A percentile compares a stretch with the other conserved stretches of the same genome.
Evolutionary conservation across 1,140 invertebrate genomes (phyloP).

Genomic region (Drosophila kikkawai): DNA sequence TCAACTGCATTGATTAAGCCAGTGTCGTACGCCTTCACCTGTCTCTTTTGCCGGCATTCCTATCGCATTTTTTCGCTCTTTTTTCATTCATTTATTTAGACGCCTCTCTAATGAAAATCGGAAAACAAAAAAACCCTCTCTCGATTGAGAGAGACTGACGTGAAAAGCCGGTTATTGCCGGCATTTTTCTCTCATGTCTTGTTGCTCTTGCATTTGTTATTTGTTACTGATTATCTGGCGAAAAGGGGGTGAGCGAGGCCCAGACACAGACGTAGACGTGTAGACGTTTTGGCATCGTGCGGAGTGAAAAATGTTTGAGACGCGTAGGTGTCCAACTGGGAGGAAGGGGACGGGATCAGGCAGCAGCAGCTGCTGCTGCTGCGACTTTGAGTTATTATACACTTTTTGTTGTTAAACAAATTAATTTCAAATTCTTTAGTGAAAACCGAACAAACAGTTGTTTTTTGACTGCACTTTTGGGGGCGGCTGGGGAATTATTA

Average conservation of each 20-base stretch:
- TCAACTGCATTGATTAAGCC: constrained; percentile 61
- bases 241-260: constrained; percentile 12
- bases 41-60: constrained; percentile 57
- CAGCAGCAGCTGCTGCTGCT: constrained; percentile 32
- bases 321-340: constrained; percentile 53
- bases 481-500: constrained; percentile 5
- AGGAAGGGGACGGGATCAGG: background rate
- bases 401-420: constrained; percentile 59
- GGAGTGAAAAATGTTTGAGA: constrained; percentile 53
- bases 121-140: constrained; percentile 36
- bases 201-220: constrained; percentile 49
- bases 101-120: constrained; percentile 53
- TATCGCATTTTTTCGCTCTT: constrained; percentile 49
- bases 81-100: constrained; percentile 52
- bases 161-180: constrained; percentile 72
- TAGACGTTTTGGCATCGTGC: constrained; percentile 67
- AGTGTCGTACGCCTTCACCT: constrained; percentile 69
- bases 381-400: constrained; percentile 59
- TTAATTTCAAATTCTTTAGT: constrained; percentile 55
- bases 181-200: constrained; percentile 65
- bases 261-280: constrained; percentile 51
- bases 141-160: constrained; percentile 35
- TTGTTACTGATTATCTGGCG: constrained; percentile 61
- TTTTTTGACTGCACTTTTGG: constrained; percentile 16
- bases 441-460: constrained; percentile 27